Base-by-base conservation (phyloP, 2,797 vertebrate species). In the Bradypodion ventrale region DNA sequence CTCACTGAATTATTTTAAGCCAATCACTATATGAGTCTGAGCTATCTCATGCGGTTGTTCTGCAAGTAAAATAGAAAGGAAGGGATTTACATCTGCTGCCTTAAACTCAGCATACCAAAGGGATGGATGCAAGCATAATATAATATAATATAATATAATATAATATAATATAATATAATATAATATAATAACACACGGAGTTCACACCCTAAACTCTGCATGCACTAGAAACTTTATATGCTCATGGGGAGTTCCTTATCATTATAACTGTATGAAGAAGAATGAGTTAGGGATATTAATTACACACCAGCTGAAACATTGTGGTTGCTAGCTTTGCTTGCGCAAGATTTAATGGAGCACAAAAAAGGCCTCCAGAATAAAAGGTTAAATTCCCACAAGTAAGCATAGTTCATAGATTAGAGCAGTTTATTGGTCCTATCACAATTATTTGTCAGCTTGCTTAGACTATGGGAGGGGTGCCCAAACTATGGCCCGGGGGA, bases 201-300 rank as follows among this genome's bases (percentile, higher is more conserved):
- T 15, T 68, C 32, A 32, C 29, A 27, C 46, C 19, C n/a, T 16
- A 23, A 32, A 46, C 46, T 66, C 60, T 66, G 37, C n/a, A 46
- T 35, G n/a, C 2, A 25, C 44, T 52, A 12, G 1, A 79, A 68
- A 27, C 9, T 37, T 68, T 80, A 52, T 13, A 68, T 49, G 12
- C 29, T 76, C 56, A 37, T 10, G 7, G 27, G 13, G 19, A 68
- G 52, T 68, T 77, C 65, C 74, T 83, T 75, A 59, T 42, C 21
- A 6, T 46, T 70, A 62, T 60, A 42, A 46, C n/a, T 83, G 60
- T 78, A 84, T 35, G 29, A 77, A 77, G 65, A 83, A 69, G 63
- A 29, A 49, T 70, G 27, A 65, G 52, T 44, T 70, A 35, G 40
- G 23, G 16, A n/a, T 62, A 60, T 69, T 68, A 40, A 42, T 56